Conservation (phyloP, 2,113 vertebrate species). For the Furnarius figulus region DNA sequence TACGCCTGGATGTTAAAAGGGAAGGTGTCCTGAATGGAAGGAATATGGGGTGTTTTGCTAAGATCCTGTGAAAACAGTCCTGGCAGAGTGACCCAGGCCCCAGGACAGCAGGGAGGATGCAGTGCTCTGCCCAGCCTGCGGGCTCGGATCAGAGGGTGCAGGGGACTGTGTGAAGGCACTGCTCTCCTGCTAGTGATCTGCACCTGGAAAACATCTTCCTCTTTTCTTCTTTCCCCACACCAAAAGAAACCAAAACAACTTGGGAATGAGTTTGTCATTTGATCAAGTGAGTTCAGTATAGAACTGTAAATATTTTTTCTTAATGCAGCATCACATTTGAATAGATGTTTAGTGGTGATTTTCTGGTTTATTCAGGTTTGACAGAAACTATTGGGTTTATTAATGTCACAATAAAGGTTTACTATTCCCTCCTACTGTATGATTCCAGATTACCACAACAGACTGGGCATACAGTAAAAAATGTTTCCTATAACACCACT, state of each 20-base stretch:
- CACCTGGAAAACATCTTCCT: neutral
- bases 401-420: slow-evolving; percentile 23
- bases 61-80: neutral
- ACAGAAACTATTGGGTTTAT: neutral
- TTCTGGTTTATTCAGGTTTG: neutral
- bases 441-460: neutral
- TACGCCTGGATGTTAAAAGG: neutral
- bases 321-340: neutral
- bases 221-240: neutral
- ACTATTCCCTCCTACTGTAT: neutral
- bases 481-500: neutral
- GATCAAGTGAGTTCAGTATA: neutral
- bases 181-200: neutral
- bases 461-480: neutral
- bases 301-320: neutral
- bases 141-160: neutral
- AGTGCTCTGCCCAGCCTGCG: neutral
- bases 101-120: neutral
- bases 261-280: neutral
- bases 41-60: neutral
- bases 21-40: neutral
- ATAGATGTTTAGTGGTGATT: neutral
- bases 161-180: neutral
- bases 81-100: neutral
- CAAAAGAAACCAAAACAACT: neutral